A percentile compares a stretch with the other conserved stretches of the same genome.
These are phyloP conservation scores for Gallinago undulata DNA, from an alignment of 2,113 vertebrate species.

Conservation along the genomic window DNA sequence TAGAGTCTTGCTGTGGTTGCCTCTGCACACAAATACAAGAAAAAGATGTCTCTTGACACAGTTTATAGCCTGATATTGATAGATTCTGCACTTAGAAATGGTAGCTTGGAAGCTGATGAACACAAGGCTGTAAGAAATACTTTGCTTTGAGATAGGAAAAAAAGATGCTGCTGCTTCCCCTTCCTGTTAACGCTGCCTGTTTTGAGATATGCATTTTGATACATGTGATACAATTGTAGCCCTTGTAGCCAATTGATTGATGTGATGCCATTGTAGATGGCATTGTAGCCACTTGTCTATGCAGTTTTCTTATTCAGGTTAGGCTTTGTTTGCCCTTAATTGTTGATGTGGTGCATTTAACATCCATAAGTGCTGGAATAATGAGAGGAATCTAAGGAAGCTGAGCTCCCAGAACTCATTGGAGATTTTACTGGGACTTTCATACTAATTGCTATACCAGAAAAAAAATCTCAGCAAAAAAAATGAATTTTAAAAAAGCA, in stretches of 20 bases:
- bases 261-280: background rate
- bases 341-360: background rate
- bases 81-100: background rate
- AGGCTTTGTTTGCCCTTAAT: background rate
- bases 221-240: background rate
- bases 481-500: background rate
- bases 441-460: background rate
- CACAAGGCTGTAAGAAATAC: background rate
- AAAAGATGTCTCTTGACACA: background rate
- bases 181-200: background rate
- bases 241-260: background rate
- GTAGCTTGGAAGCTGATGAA: background rate
- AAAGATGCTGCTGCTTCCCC: background rate
- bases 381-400: background rate
- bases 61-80: background rate
- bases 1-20: background rate
- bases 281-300: background rate
- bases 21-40: background rate
- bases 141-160: background rate
- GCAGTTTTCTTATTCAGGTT: background rate
- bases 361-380: background rate
- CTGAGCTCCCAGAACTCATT: background rate
- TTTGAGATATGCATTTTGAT: background rate
- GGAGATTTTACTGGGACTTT: background rate
- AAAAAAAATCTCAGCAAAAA: background rate